phyloP scores from a whole-genome alignment of 2,113 vertebrate species.

The Amblyopsis rosae region DNA sequence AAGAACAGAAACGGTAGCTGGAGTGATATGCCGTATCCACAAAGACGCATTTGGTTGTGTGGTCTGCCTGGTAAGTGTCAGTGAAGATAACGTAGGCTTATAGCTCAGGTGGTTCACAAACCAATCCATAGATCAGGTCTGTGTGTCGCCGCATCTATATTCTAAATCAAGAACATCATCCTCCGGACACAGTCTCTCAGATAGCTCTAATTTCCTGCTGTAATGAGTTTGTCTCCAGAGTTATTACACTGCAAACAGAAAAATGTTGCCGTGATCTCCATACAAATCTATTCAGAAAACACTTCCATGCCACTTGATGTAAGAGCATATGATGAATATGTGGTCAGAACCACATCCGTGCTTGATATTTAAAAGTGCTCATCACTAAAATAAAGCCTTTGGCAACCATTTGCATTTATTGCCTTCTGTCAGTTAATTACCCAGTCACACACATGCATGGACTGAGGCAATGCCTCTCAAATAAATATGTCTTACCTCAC shows the following conservation, averaged over 20 bases:
- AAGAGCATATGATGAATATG: background rate
- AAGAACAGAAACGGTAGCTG: background rate
- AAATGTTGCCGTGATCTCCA: slow-evolving; percentile 9
- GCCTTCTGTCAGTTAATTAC: background rate
- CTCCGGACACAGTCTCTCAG: slow-evolving; percentile 39
- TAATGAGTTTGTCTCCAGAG: slow-evolving; percentile 58
- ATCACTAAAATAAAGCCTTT: background rate
- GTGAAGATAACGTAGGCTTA: slow-evolving; percentile 18
- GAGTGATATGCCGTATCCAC: background rate
- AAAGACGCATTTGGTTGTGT: slow-evolving; percentile 11
- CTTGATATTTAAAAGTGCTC: background rate
- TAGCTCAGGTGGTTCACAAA: slow-evolving; percentile 34
- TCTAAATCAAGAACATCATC: slow-evolving; percentile 51
- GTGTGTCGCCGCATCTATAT: slow-evolving; percentile 26
- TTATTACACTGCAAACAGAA: slow-evolving; percentile 24
- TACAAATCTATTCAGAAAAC: slow-evolving; percentile 12
- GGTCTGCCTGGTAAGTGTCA: slow-evolving; percentile 24
- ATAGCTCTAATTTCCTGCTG: slow-evolving; percentile 70
- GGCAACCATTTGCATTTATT: background rate
- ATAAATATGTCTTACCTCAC: slow-evolving; percentile 3
- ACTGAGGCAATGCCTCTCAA: background rate
- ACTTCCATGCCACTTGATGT: background rate
- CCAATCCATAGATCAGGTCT: slow-evolving; percentile 38
- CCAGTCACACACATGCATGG: background rate
- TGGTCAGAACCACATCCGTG: background rate